Evolutionary conservation across 2,888 invertebrate species (phyloP).

Genomic region (Ernsta delagoae): DNA sequence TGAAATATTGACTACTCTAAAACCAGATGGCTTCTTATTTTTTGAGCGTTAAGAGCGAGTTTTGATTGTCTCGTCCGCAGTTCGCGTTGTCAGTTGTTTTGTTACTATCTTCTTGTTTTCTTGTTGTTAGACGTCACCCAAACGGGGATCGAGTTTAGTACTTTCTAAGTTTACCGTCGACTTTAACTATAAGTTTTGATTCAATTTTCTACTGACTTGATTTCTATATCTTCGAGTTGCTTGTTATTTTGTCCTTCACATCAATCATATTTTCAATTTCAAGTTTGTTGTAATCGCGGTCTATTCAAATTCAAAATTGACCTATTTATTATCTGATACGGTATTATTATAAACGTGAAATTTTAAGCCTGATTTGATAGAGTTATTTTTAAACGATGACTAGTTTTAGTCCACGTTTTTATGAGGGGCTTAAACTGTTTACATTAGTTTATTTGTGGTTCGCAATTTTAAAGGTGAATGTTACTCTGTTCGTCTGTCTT

Average conservation of each 20-base stretch:
- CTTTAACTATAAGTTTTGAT: conserved; percentile 26
- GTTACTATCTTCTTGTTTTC: conserved; percentile 56
- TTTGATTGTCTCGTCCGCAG: conserved; percentile 34
- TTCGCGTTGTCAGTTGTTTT: conserved; percentile 52
- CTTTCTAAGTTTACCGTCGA: conserved; percentile 33
- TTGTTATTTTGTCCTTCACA: conserved; percentile 16
- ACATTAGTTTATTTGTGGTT: too few relatives aligned
- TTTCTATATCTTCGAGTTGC: conserved; percentile 29
- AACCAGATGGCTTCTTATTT: conserved; percentile 33
- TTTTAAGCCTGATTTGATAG: too few relatives aligned
- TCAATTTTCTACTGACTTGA: conserved; percentile 32
- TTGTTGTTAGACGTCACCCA: conserved; percentile 57
- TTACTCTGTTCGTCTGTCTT: too few relatives aligned
- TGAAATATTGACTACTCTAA: conserved; percentile 63
- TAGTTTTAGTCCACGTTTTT: too few relatives aligned
- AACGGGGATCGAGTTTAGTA: conserved; percentile 41
- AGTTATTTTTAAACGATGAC: too few relatives aligned
- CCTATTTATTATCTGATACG: too few relatives aligned
- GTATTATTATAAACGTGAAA: too few relatives aligned
- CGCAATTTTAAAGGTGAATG: too few relatives aligned
- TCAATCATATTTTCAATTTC: conserved; percentile 11
- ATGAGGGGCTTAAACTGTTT: too few relatives aligned
- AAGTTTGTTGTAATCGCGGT: neutral
- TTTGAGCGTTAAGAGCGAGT: conserved; percentile 37
- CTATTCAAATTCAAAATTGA: neutral